Conservation (phyloP, 2,113 vertebrate genomes). For the Cinclus cinclus region DNA sequence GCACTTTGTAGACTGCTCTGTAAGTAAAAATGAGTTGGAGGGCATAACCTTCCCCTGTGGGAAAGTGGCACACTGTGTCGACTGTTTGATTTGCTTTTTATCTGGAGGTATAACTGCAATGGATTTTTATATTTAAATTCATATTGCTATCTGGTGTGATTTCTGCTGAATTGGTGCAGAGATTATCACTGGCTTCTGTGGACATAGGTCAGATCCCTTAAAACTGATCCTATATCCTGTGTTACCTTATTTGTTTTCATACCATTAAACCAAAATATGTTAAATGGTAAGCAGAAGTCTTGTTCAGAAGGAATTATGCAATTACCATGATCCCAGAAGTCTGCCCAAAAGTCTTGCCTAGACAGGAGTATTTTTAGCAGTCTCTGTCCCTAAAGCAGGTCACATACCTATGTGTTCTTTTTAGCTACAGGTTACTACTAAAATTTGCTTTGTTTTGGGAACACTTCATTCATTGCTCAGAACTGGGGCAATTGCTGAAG, state of each 20-base stretch:
- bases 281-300: background rate
- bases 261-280: background rate
- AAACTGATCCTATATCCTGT: background rate
- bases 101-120: background rate
- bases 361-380: constrained; percentile 51
- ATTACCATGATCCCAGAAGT: background rate
- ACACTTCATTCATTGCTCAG: constrained; percentile 38
- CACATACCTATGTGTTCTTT: constrained; percentile 3
- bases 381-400: constrained; percentile 38
- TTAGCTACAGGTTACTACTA: constrained; percentile 34
- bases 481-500: constrained; percentile 1
- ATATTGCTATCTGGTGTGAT: background rate
- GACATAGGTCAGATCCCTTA: background rate
- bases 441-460: constrained; percentile 49
- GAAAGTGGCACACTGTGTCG: background rate
- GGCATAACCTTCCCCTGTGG: background rate
- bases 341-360: constrained; percentile 13
- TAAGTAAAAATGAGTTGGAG: background rate
- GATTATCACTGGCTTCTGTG: background rate
- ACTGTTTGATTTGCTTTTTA: background rate
- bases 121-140: background rate
- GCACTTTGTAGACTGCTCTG: background rate
- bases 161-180: background rate
- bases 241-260: background rate
- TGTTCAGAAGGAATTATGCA: background rate